phyloP scores from a whole-genome alignment of 2,797 vertebrate species.

The Pampus argenteus region DNA sequence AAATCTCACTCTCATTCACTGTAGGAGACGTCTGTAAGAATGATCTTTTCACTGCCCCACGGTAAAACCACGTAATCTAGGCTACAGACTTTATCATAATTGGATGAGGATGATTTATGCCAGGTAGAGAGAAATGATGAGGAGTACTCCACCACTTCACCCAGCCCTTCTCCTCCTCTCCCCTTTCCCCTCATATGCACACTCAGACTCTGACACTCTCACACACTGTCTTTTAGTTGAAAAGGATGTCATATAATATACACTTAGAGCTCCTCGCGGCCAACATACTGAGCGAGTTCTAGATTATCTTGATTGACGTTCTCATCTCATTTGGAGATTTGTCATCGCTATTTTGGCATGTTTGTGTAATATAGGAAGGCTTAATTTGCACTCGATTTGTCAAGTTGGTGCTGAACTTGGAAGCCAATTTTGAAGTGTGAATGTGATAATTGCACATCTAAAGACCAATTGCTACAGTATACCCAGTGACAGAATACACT shows the following conservation, averaged over 20 bases:
- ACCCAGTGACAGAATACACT: neutral
- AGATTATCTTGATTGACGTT: conserved; percentile 64
- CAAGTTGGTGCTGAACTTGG: conserved; percentile 20
- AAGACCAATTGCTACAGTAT: conserved; percentile 9
- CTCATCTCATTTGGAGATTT: conserved; percentile 55
- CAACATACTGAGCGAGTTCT: conserved; percentile 32
- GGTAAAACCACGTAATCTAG: conserved; percentile 72
- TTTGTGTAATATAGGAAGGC: conserved; percentile 42
- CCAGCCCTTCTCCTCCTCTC: neutral
- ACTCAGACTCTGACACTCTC: conserved; percentile 9
- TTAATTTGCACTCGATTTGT: conserved; percentile 51
- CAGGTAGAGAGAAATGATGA: conserved; percentile 69
- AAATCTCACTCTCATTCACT: conserved; percentile 75
- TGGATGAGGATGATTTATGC: conserved; percentile 81
- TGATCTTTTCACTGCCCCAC: conserved; percentile 51
- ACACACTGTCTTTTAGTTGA: conserved; percentile 16
- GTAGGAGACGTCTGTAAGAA: conserved; percentile 54
- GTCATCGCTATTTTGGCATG: conserved; percentile 45
- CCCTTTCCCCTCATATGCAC: neutral
- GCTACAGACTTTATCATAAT: conserved; percentile 78
- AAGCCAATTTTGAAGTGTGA: conserved; percentile 18
- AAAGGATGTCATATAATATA: conserved; percentile 48
- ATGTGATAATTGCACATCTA: conserved; percentile 27
- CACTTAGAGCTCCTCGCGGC: conserved; percentile 27
- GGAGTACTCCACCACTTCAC: conserved; percentile 22